Evolutionary conservation across 2,113 vertebrate species (phyloP), one percentile per base, ranked within the genome.

Genomic region (Onychostoma macrolepis): DNA sequence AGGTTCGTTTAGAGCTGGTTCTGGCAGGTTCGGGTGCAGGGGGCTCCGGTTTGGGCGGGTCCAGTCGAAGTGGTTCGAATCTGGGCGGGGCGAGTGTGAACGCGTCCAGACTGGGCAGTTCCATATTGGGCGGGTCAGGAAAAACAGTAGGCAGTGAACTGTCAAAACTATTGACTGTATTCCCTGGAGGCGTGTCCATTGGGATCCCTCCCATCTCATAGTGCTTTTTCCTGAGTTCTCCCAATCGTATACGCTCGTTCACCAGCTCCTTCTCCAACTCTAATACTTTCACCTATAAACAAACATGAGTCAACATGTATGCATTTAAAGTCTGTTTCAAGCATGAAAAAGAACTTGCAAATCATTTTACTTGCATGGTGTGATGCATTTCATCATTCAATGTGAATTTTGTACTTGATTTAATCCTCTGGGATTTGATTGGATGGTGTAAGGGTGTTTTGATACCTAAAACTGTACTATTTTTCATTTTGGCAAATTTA

Each of bases 181-280:
- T 93, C 0, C 93, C 92, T 89, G 92, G 93, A 6, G 94, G 92
- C 85, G 92, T 93, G 87, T 90, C 92, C 63, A 94, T 90, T 0
- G 92, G 95, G 1, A 96, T 90, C 0, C 93, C 93, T 0, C 95
- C 96, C 45, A 99, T 92, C 15, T 97, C 94, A 0, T 99, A 99
- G 91, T 99, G 98, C 88, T 96, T 97, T 91, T 97, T 98, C 84
- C 97, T 95, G 82, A 98, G 95, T 85, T 97, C 98, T 3, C 98
- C 98, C 82, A 99, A 93, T 17, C 96, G 96, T 48, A 97, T 94
- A 4, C 97, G 95, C 90, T 99, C 97, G 90, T 96, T 98, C 87
- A 98, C 96, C 90, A 99, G 91, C 82, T 96, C 93, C 21, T 90
- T 97, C 91, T 99, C 98, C 88, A 99, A 94, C 94, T 98, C 97